Evolutionary conservation across 2,888 invertebrate genomes (phyloP).

Genomic region (Lithophane leautieri): DNA sequence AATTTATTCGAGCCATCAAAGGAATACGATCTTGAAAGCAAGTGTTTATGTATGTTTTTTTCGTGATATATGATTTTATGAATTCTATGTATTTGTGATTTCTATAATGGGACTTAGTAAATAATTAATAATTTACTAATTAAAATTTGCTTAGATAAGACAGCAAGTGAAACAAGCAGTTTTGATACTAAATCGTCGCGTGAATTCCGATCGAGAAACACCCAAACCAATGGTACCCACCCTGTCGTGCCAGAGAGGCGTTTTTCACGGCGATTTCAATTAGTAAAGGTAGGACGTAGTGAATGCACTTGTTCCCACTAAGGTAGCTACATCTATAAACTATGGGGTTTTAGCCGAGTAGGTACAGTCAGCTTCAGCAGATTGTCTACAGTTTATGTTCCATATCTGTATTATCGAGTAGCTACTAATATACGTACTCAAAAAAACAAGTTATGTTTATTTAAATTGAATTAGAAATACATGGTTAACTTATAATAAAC

Average conservation of each 20-base stretch:
- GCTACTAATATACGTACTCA: too few species aligned
- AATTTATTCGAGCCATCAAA: too few species aligned
- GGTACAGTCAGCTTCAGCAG: neutral
- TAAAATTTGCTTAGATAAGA: neutral
- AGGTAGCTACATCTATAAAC: conserved; percentile 38
- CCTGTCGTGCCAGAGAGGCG: conserved; percentile 56
- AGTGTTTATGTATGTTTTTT: neutral
- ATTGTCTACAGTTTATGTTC: too few species aligned
- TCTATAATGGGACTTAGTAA: too few species aligned
- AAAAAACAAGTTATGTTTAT: too few species aligned
- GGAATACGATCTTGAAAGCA: neutral
- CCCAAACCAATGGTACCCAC: conserved; percentile 27
- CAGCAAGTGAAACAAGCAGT: neutral
- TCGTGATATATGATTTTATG: too few species aligned
- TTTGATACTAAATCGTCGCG: neutral
- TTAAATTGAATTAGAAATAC: too few species aligned
- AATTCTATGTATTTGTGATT: too few species aligned
- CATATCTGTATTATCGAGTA: too few species aligned
- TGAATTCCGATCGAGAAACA: conserved; percentile 39
- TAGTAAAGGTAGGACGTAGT: conserved; percentile 62
- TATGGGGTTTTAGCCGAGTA: conserved; percentile 24
- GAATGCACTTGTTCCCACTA: conserved; percentile 58
- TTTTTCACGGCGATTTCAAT: conserved; percentile 71
- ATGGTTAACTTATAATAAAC: too few species aligned
- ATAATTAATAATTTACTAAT: too few species aligned